These are phyloP conservation scores for Styela clava DNA, from an alignment of 23 tunicate genomes.

Conservation along the genomic window DNA sequence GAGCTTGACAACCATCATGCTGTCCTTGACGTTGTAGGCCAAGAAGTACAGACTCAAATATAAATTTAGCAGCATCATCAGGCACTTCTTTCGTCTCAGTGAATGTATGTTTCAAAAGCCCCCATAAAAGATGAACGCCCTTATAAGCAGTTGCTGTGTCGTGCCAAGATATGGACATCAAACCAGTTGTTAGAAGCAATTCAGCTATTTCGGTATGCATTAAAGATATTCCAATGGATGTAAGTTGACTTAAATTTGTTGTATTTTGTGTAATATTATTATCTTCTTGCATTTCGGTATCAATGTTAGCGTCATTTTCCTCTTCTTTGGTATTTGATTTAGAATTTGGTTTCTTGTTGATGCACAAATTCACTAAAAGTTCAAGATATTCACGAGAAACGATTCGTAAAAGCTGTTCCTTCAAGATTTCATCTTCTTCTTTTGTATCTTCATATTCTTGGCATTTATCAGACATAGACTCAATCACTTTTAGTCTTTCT, in stretches of 20 bases:
- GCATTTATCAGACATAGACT: not conserved
- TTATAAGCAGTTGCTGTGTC: constrained; percentile 64
- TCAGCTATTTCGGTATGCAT: constrained; percentile 37
- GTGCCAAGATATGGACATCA: constrained; percentile 68
- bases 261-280: constrained; percentile 8
- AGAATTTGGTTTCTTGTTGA: constrained; percentile 54
- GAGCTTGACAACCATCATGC: constrained; percentile 55
- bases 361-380: constrained; percentile 41
- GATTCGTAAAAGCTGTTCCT: constrained; percentile 67
- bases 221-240: constrained; percentile 51
- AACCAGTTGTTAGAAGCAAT: constrained; percentile 26
- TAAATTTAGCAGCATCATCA: constrained; percentile 35
- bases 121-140: constrained; percentile 39
- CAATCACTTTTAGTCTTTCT: constrained; percentile 16
- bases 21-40: constrained; percentile 77
- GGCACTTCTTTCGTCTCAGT: not conserved
- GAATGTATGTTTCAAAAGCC: constrained; percentile 38
- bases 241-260: constrained; percentile 19
- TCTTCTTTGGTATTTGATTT: not conserved
- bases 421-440: constrained; percentile 65
- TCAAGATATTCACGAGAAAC: constrained; percentile 72
- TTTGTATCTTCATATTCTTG: constrained; percentile 37
- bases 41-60: constrained; percentile 47
- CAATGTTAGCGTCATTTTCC: not conserved
- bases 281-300: constrained; percentile 13